Evolutionary conservation across 2,113 vertebrate species (phyloP), one percentile per base, ranked within the genome.

Genomic region (Phodopus roborovskii): DNA sequence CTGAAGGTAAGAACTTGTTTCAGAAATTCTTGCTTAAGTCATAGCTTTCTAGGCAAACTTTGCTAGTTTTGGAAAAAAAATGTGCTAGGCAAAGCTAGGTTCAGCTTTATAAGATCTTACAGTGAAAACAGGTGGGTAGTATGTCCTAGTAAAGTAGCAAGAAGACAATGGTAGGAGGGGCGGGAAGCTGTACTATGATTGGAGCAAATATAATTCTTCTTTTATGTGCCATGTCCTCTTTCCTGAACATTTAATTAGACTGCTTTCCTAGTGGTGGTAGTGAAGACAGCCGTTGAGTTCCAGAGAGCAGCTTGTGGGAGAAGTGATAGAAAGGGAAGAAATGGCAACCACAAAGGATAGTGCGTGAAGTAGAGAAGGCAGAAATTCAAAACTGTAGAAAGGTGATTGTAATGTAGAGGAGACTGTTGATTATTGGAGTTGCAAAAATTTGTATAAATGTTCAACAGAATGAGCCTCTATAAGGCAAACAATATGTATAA

Each of bases 391-490:
- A 13, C 64, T 70, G 12, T 45, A n/a, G 30, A 71, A 39, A 53
- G 28, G 62, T 66, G 62, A 70, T 9, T 17, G 13, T 83, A 24
- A 48, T 53, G 7, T 36, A 15, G 4, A 6, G 6, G 48, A 39
- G 7, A 39, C 36, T 30, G 0, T 26, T 5, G 17, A 36, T 71
- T 12, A 10, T 53, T 2, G 20, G 48, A 53, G 3, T 5, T 33
- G 16, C 26, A 19, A 83, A 71, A 58, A 82, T 74, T 42, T 50
- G 60, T 48, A 48, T 26, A 85, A 87, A 58, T 71, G 28, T 90
- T 95, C 19, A 39, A 70, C 26, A 93, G 39, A 78, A 92, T 88
- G 73, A 71, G 86, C 74, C 88, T 94, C 68, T 12, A 70, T 53
- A 13, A 88, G 85, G 13, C 20, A 62, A 87, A 9, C 60, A 68